phyloP scores from a whole-genome alignment of 2,797 vertebrate genomes.

The Podarcis lilfordi region DNA sequence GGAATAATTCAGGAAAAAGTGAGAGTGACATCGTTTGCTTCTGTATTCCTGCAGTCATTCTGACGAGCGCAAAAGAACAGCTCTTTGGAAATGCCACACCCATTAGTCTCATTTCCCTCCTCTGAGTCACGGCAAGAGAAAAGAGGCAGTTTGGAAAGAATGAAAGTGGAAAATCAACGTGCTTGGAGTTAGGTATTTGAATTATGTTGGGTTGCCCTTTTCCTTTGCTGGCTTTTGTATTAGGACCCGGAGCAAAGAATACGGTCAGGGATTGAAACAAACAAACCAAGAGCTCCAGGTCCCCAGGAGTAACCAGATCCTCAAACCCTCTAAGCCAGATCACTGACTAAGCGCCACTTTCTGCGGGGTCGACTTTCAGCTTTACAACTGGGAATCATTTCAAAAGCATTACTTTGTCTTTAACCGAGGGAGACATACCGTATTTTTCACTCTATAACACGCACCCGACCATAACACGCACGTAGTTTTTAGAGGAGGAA shows the following conservation, averaged over 20 bases:
- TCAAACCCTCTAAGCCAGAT: not conserved
- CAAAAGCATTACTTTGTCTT: no score
- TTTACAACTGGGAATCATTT: not conserved
- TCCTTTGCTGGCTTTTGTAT: not conserved
- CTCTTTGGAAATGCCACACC: conserved; percentile 25
- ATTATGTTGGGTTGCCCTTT: not conserved
- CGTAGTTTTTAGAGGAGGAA: no score
- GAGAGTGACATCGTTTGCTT: no score
- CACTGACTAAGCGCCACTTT: not conserved
- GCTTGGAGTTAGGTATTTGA: not conserved
- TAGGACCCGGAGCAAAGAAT: not conserved
- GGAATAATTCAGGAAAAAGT: not conserved
- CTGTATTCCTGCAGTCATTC: not conserved
- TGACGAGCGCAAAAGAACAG: not conserved
- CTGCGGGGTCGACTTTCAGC: not conserved
- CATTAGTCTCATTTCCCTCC: conserved; percentile 1
- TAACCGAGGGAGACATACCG: not conserved
- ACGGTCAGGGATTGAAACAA: no score
- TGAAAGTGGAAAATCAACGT: not conserved
- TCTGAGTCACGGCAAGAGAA: not conserved
- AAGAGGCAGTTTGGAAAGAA: not conserved
- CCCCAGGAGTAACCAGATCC: no score
- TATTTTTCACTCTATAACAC: no score
- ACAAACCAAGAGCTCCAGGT: no score
- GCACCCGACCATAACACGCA: no score